Percentiles rank a stretch among this genome's conserved stretches.
phyloP scores from a whole-genome alignment of 2,113 vertebrate species.

The Dipodomys merriami region DNA sequence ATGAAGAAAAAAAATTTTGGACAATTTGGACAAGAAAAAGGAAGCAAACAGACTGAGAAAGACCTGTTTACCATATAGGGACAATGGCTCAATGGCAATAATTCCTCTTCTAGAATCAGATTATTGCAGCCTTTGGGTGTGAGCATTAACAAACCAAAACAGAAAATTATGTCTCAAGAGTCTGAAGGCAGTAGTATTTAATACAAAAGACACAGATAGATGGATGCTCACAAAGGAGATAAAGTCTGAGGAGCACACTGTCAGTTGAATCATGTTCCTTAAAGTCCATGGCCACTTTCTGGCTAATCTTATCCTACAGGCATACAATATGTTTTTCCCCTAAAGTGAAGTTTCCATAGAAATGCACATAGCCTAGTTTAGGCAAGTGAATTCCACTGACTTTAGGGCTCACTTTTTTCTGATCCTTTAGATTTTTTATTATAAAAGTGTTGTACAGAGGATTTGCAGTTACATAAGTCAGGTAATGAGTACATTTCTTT shows the following conservation, averaged over 20 bases:
- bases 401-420: background rate
- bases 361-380: background rate
- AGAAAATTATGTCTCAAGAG: background rate
- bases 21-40: background rate
- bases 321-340: background rate
- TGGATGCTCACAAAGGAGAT: background rate
- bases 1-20: background rate
- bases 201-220: background rate
- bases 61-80: background rate
- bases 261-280: background rate
- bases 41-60: background rate
- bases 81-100: background rate
- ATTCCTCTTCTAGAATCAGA: background rate
- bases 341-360: background rate
- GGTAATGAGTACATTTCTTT: too few species aligned
- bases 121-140: background rate
- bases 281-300: background rate
- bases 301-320: background rate
- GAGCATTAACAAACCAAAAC: background rate
- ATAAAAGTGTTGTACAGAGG: too few species aligned
- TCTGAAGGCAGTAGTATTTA: background rate
- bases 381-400: background rate
- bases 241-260: background rate
- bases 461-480: too few species aligned
- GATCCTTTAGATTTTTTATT: too few species aligned